These are phyloP conservation scores for human DNA, from an alignment of 2,113 vertebrate genomes.

Conservation along the genomic window DNA sequence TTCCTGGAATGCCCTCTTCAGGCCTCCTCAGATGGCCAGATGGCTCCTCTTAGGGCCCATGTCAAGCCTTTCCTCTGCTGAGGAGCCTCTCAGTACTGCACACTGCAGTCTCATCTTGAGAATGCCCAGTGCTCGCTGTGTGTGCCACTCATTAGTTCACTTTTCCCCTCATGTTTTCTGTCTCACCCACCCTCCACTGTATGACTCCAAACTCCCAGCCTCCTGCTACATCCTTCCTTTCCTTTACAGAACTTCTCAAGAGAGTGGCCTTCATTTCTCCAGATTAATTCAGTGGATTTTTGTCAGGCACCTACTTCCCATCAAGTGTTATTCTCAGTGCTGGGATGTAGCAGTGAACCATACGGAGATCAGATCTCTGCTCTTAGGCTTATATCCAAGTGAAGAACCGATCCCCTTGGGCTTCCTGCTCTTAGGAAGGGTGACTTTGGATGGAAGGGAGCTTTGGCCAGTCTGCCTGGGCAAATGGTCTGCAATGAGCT, in stretches of 20 bases:
- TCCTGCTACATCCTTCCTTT: neutral
- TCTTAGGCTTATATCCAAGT: neutral
- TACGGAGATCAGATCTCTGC: neutral
- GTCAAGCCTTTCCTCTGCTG: neutral
- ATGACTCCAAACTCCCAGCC: neutral
- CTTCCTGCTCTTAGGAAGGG: neutral
- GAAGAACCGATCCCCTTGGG: too few species aligned
- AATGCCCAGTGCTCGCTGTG: too few species aligned
- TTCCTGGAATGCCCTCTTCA: neutral
- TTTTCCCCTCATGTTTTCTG: neutral
- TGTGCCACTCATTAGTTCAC: neutral
- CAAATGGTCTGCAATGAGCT: neutral
- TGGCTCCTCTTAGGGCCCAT: neutral
- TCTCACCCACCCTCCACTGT: neutral
- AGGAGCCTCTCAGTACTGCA: neutral
- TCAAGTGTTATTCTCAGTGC: neutral
- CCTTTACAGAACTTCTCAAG: neutral
- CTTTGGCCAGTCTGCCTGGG: neutral
- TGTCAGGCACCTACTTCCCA: neutral
- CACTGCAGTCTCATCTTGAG: neutral
- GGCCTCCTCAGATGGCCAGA: neutral
- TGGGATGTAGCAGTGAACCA: neutral
- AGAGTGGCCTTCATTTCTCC: neutral
- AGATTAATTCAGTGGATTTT: neutral
- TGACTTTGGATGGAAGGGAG: neutral